A percentile compares a stretch with the other conserved stretches of the same genome.
phyloP scores from a whole-genome alignment of 2,113 vertebrate genomes.

The Ceyx cyanopectus region DNA sequence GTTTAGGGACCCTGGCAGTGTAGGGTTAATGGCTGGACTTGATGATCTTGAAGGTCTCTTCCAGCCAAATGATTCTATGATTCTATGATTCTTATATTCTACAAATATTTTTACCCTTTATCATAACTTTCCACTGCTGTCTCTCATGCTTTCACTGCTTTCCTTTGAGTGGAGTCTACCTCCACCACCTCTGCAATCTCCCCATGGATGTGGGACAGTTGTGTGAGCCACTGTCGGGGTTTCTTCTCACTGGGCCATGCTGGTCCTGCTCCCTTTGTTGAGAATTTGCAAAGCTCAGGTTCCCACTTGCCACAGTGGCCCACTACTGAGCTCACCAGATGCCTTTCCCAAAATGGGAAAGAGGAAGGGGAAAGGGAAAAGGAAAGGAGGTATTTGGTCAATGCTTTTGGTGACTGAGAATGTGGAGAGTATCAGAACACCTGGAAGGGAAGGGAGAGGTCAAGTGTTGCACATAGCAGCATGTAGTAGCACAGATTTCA shows the following conservation, averaged over 20 bases:
- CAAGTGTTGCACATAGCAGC: background rate
- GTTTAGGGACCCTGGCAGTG: no score
- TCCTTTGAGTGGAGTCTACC: background rate
- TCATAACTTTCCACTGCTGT: background rate
- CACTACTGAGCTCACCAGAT: accelerated
- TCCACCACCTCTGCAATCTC: background rate
- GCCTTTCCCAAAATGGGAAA: background rate
- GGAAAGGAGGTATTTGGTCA: background rate
- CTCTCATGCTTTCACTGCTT: background rate
- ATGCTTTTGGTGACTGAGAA: background rate
- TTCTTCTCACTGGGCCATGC: accelerated
- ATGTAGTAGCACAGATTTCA: background rate
- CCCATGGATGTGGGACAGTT: accelerated
- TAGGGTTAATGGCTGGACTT: no score
- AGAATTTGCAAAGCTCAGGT: accelerated
- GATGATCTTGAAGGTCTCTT: no score
- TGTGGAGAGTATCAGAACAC: background rate
- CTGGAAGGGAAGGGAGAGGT: background rate
- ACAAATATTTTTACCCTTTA: background rate
- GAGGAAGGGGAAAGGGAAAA: no score
- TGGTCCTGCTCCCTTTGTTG: accelerated
- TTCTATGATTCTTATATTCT: no score
- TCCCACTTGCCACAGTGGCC: accelerated
- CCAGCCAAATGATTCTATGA: no score
- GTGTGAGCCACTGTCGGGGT: background rate